Evolutionary conservation across 1,140 invertebrate genomes (phyloP), one percentile per base, ranked within the genome.

Genomic region (Globodera rostochiensis): DNA sequence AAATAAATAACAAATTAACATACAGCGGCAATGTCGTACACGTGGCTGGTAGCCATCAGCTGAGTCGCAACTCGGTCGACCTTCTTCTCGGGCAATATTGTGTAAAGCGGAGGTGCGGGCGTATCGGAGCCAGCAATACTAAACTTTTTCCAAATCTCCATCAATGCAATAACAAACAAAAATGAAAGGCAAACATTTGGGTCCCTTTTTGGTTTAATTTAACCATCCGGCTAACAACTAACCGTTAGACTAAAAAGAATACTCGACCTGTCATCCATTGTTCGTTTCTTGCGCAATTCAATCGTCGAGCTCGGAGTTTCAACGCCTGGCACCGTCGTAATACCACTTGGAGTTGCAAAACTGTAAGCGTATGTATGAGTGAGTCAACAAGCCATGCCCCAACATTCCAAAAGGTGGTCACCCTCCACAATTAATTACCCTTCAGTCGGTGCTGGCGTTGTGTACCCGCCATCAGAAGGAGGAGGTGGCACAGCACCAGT

Each of bases 21-120:
- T 80, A 84, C 84, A 71, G 84, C 82, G 46, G 83, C 78, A 11
- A 89, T 74, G 82, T 89, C 88, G 74, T 89, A 89, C 13, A 89
- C 88, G 71, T 99, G 97, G 0, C 95, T 96, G 19, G 96, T 98
- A 6, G 94, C 97, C 97, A 99, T 98, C 86, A 96, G 94, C n/a
- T 92, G 91, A 9, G 93, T 77, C 13, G 95, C 95, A 77, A 98
- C 93, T 79, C 94, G 92, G 75, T 97, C 95, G 9, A 94, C 93
- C 77, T 96, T 94, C 88, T 96, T 95, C 91, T 99, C 97, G 47
- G 96, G 96, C 75, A 99, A 90, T 73, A 99, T 94, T 84, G 95
- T 96, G 89, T 96, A 98, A 19, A 98, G 90, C 11, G 81, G 75
- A 15, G 73, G 77, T 1, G 94, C 93, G 45, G 96, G 96, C 1